Evolutionary conservation across 2,888 invertebrate species (phyloP).

Genomic region (Stegana nigrithorax): DNA sequence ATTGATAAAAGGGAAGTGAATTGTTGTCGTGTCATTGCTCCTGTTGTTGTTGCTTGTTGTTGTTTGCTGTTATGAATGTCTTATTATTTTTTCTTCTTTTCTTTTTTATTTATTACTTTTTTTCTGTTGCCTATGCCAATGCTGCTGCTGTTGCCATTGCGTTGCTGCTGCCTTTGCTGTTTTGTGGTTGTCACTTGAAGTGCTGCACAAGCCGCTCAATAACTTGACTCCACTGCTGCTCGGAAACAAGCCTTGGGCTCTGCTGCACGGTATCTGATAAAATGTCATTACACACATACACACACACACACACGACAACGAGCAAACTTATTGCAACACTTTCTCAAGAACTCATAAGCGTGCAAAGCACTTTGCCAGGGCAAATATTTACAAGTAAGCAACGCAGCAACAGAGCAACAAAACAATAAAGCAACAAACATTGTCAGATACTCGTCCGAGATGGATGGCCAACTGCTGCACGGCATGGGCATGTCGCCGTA

Average conservation of each 20-base stretch:
- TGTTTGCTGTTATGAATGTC: conserved; percentile 26
- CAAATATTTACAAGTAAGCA: conserved; percentile 30
- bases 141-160: conserved; percentile 26
- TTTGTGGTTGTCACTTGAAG: conserved; percentile 52
- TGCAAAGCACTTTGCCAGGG: conserved; percentile 35
- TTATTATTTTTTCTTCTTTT: too few relatives aligned
- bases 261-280: too few relatives aligned
- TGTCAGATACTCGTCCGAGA: neutral
- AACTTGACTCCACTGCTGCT: conserved; percentile 12
- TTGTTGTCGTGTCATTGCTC: conserved; percentile 27
- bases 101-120: too few relatives aligned
- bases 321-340: conserved; percentile 49
- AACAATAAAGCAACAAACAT: neutral
- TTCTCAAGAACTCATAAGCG: conserved; percentile 45
- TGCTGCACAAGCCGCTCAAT: conserved; percentile 35
- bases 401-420: conserved; percentile 36
- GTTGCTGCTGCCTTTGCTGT: conserved; percentile 27
- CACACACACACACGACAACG: neutral
- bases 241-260: too few relatives aligned
- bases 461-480: too few relatives aligned
- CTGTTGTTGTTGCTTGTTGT: conserved; percentile 17
- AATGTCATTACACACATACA: too few relatives aligned
- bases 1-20: conserved; percentile 38
- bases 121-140: too few relatives aligned
- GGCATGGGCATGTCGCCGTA: too few relatives aligned